A percentile compares a stretch with the other conserved stretches of the same genome.
Conservation (phyloP, 2,113 vertebrate genomes). For the Lampris incognitus region DNA sequence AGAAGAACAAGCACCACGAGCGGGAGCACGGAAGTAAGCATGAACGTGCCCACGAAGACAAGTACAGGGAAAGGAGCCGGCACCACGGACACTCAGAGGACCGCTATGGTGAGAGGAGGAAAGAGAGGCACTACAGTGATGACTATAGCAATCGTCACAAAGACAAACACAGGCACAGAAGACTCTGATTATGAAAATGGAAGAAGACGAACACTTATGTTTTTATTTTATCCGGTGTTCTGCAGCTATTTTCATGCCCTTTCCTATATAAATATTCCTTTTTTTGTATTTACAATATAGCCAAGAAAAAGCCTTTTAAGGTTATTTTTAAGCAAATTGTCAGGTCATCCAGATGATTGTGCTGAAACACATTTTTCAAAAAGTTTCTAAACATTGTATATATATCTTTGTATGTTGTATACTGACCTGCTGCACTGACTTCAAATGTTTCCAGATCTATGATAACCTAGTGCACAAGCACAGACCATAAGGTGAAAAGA, state of each 20-base stretch:
- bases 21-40: constrained; percentile 82
- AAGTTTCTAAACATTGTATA: constrained; percentile 61
- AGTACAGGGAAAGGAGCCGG: constrained; percentile 80
- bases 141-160: constrained; percentile 81
- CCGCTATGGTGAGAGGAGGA: constrained; percentile 83
- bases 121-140: constrained; percentile 87
- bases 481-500: constrained; percentile 34
- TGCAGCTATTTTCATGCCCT: constrained; percentile 31
- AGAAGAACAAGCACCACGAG: constrained; percentile 88
- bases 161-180: constrained; percentile 86
- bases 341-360: neutral
- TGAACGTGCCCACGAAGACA: constrained; percentile 66
- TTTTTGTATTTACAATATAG: constrained; percentile 58
- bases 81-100: constrained; percentile 83
- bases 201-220: constrained; percentile 85
- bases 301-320: constrained; percentile 56
- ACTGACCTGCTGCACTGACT: constrained; percentile 81
- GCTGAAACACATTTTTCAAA: constrained; percentile 27
- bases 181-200: constrained; percentile 86
- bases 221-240: constrained; percentile 24
- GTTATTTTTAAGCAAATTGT: neutral
- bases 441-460: constrained; percentile 23
- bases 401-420: constrained; percentile 74
- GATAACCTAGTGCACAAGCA: constrained; percentile 13
- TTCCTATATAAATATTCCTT: constrained; percentile 44